phyloP scores from a whole-genome alignment of 2,113 vertebrate species.

The Lasiurus borealis region DNA sequence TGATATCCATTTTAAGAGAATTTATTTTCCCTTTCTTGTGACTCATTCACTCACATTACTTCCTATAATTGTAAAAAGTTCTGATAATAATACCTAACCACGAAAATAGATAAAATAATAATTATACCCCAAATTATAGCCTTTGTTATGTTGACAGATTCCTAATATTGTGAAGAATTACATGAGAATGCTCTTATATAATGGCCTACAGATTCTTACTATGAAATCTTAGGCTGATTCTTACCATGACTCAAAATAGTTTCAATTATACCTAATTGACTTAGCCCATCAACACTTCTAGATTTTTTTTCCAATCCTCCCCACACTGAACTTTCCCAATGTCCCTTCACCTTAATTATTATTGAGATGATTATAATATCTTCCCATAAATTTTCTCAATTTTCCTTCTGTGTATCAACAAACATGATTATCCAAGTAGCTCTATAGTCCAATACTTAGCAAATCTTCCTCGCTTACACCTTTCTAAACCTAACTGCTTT shows the following conservation, averaged over 20 bases:
- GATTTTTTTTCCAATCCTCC: background rate
- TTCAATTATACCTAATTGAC: background rate
- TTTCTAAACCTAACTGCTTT: background rate
- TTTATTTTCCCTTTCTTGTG: background rate
- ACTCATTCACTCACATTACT: background rate
- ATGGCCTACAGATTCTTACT: background rate
- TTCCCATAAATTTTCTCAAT: background rate
- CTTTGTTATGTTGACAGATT: background rate
- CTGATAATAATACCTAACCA: slow-evolving; percentile 10
- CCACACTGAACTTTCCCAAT: background rate
- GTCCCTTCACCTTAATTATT: background rate
- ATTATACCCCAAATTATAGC: background rate
- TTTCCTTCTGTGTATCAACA: background rate
- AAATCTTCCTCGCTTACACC: background rate
- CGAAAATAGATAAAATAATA: background rate
- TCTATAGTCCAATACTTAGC: background rate
- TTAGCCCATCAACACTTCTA: background rate
- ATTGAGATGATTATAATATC: background rate
- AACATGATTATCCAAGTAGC: background rate
- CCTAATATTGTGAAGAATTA: background rate
- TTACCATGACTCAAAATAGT: background rate
- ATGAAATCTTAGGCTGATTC: background rate
- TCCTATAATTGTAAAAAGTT: background rate
- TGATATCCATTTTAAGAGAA: background rate
- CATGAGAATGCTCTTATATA: background rate